phyloP scores from a whole-genome alignment of 2,113 vertebrate genomes.

The Bucco capensis region DNA sequence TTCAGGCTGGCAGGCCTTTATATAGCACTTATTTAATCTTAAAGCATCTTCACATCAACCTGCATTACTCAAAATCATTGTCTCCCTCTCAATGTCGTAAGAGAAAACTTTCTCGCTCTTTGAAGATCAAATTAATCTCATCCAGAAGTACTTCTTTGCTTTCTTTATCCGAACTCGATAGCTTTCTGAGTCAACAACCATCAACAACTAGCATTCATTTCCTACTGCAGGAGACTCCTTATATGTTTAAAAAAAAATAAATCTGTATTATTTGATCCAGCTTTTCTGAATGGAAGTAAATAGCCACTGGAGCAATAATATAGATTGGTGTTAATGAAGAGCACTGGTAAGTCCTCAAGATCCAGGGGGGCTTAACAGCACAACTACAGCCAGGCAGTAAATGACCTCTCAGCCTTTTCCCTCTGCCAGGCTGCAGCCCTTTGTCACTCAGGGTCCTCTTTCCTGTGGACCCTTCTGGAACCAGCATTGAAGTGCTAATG shows the following conservation, averaged over 20 bases:
- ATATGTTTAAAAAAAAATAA: not conserved
- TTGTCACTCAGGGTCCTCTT: not conserved
- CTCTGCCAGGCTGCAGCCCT: not conserved
- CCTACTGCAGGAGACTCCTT: not conserved
- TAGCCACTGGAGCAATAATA: not conserved
- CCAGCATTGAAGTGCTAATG: conserved; percentile 68
- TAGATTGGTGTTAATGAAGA: not conserved
- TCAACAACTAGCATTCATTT: not conserved
- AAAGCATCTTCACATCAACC: conserved; percentile 73
- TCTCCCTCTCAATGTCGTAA: conserved; percentile 72
- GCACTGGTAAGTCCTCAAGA: not conserved
- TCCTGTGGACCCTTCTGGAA: conserved; percentile 34
- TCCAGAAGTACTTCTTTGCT: conserved; percentile 52
- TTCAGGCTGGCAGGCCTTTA: conserved; percentile 78
- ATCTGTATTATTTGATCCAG: not conserved
- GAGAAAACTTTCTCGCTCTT: conserved; percentile 72
- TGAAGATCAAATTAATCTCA: conserved; percentile 67
- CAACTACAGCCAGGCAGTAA: not conserved
- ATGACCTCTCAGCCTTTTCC: not conserved
- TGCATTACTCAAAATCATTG: conserved; percentile 71
- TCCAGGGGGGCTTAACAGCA: not conserved
- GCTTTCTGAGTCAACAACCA: not conserved
- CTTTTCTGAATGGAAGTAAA: conserved; percentile 3
- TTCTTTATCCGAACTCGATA: conserved; percentile 25
- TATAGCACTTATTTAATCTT: conserved; percentile 79